These are phyloP conservation scores for Drosophila erecta DNA, from an alignment of 1,140 invertebrate species.

Conservation along the genomic window DNA sequence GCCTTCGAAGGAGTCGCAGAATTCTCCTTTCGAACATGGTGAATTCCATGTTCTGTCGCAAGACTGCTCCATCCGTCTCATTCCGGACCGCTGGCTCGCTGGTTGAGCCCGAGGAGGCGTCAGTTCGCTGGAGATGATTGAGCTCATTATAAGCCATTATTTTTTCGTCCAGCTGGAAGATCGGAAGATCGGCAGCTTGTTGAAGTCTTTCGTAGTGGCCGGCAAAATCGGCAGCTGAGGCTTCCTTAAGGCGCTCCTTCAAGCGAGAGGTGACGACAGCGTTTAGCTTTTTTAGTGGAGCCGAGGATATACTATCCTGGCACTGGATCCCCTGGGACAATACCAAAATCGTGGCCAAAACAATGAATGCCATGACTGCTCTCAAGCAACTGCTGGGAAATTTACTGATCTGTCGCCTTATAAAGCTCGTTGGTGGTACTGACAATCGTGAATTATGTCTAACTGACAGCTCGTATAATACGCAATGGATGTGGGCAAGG, in stretches of 20 bases:
- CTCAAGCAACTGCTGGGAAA: not conserved
- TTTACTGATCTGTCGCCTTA: not conserved
- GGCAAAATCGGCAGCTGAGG: not conserved
- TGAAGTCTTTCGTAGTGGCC: constrained; percentile 10
- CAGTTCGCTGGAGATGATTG: not conserved
- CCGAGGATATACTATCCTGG: not conserved
- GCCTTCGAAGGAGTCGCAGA: constrained; percentile 23
- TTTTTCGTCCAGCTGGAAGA: constrained; percentile 43
- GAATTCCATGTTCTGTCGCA: not conserved
- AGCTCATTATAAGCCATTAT: constrained; percentile 34
- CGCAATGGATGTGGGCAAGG: not conserved
- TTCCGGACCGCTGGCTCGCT: not conserved
- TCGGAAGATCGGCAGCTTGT: constrained; percentile 26
- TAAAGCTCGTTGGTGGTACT: not conserved
- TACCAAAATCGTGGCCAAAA: constrained; percentile 2
- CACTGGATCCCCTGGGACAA: not conserved
- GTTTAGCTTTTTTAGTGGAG: not conserved
- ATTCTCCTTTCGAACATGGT: constrained; percentile 21
- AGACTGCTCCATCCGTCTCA: not conserved
- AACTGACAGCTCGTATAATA: not conserved
- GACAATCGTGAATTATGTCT: constrained; percentile 7
- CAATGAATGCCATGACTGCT: constrained; percentile 6
- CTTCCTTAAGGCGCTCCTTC: constrained; percentile 9
- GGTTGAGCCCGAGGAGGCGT: not conserved
- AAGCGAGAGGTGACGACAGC: constrained; percentile 40